Base-by-base conservation (phyloP, 2,888 invertebrate species). In the Eugnorisma glareosa region DNA sequence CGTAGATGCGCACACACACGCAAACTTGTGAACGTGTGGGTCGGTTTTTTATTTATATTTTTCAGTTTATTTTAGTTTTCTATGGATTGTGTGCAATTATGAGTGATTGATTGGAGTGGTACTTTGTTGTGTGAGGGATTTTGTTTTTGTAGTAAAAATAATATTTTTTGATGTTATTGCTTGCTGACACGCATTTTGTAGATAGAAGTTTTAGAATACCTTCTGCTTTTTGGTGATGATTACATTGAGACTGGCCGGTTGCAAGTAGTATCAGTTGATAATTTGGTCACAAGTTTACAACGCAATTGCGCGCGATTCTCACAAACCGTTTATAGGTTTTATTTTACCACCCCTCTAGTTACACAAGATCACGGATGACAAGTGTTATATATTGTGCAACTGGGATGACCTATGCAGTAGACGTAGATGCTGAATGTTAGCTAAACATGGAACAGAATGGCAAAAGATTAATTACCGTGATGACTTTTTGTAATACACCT, bases 1-100 rank as follows among this genome's bases (percentile, higher is more conserved):
- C 94, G 91, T 90, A 90, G 86, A 85, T 76, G 72, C 71, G 77
- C 84, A 84, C 84, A 82, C 85, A 90, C 89, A 89, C 90, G 81
- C 91, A 90, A 86, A 79, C 83, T 81, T 84, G 82, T 83, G 84
- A 73, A 86, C 85, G 83, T 86, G 85, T 85, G 87, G 73, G 81
- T 84, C 73, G 67, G 73, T 81, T 81, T 84, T 82, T 85, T 73
- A 61, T 61, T 79, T 81, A 67, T 69, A 76, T 85, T 82, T 78
- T 82, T 76, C 70, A 86, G 86, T 86, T 86, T 85, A 85, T 86
- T 86, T 85, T 85, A 86, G 84, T 86, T 85, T 84, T 86, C 86
- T 85, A 83, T 84, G 84, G 86, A 86, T 86, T 83, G 84, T 84
- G 86, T 86, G 84, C 84, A 84, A 84, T 84, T 86, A 84, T 86